Conservation (phyloP, 2,113 vertebrate species). For the Hiodon tergisus region DNA sequence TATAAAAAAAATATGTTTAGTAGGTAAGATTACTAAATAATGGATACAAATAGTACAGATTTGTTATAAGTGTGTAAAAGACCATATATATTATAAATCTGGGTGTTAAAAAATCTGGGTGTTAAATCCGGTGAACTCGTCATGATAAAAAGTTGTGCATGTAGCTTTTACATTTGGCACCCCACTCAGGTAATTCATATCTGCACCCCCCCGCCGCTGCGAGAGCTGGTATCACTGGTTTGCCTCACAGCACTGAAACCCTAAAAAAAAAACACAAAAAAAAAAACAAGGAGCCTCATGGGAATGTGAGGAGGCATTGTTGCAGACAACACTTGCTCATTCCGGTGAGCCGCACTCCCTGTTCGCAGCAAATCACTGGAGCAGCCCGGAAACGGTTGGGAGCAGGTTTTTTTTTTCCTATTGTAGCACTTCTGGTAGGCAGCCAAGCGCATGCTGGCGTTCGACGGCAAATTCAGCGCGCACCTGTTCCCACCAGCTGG, state of each 20-base stretch:
- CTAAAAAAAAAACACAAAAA: constrained; percentile 38
- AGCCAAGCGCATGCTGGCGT: constrained; percentile 83
- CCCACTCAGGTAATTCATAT: too few relatives aligned
- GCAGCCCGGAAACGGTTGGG: constrained; percentile 53
- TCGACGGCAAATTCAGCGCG: constrained; percentile 80
- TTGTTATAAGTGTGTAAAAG: too few relatives aligned
- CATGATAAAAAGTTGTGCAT: too few relatives aligned
- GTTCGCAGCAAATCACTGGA: constrained; percentile 71
- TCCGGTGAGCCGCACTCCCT: constrained; percentile 53
- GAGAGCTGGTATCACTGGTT: constrained; percentile 12
- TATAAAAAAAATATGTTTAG: too few relatives aligned
- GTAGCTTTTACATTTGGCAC: too few relatives aligned
- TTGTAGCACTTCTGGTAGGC: constrained; percentile 62
- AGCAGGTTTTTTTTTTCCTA: constrained; percentile 78
- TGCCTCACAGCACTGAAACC: constrained; percentile 23
- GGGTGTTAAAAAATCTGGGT: too few relatives aligned
- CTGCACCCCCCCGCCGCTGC: too few relatives aligned
- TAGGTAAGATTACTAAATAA: too few relatives aligned
- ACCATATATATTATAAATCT: too few relatives aligned
- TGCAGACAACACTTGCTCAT: constrained; percentile 39
- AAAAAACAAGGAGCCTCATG: constrained; percentile 47
- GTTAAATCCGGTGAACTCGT: too few relatives aligned
- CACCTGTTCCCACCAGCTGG: constrained; percentile 96
- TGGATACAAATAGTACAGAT: too few relatives aligned
- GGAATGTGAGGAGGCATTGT: constrained; percentile 49